Evolutionary conservation across 2,888 invertebrate species (phyloP).

Genomic region (Hirudinaria manillensis): DNA sequence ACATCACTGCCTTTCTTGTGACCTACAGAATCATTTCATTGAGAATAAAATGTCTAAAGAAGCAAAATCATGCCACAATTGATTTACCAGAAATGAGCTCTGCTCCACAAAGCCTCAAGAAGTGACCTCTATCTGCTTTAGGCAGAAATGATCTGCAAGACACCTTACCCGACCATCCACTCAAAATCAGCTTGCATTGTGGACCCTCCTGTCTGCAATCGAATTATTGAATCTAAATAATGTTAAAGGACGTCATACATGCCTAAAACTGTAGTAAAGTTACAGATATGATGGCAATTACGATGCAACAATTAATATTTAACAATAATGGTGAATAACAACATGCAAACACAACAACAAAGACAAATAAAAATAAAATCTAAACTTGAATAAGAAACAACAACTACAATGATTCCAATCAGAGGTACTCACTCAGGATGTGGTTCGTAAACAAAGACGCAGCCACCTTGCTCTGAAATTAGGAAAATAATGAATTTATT

Average conservation of each 20-base stretch:
- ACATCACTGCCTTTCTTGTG: neutral
- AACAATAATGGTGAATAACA: no score
- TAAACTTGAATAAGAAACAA: neutral
- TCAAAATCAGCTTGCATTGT: constrained; percentile 46
- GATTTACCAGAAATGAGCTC: constrained; percentile 58
- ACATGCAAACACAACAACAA: no score
- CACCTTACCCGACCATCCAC: constrained; percentile 82
- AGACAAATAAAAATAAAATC: no score
- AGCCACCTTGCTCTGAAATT: constrained; percentile 37
- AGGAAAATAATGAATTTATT: no score
- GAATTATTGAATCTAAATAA: neutral
- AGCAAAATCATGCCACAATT: neutral
- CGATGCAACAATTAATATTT: no score
- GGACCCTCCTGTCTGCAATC: constrained; percentile 50
- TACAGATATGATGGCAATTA: no score
- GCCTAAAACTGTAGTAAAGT: no score
- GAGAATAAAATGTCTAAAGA: neutral
- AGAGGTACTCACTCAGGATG: constrained; percentile 25
- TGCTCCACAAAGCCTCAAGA: constrained; percentile 74
- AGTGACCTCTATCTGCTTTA: constrained; percentile 76
- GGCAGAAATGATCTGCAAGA: constrained; percentile 83
- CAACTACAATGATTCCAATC: neutral
- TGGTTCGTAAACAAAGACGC: constrained; percentile 36
- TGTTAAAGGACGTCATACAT: neutral
- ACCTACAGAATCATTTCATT: neutral